A percentile compares a stretch with the other conserved stretches of the same genome.
Evolutionary conservation across 2,888 invertebrate species (phyloP).

Genomic region (Imbricaverruca yamaguchii): DNA sequence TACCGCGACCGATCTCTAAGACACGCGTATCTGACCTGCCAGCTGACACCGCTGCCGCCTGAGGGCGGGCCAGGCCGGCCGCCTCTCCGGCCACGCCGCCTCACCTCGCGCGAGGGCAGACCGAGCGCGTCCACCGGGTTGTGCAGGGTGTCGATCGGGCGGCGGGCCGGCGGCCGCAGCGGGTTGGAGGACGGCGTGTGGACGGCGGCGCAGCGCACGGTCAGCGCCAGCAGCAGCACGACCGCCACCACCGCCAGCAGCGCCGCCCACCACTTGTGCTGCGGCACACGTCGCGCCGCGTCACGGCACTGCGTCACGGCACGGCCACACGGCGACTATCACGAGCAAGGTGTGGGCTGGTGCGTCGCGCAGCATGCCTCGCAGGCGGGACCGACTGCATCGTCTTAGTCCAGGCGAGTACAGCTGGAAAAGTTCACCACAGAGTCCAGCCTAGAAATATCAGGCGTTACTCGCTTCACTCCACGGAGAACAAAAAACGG

Average conservation of each 20-base stretch:
- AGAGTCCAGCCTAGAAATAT: too few species aligned
- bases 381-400: too few species aligned
- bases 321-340: slow-evolving; percentile 34
- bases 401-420: too few species aligned
- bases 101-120: neutral
- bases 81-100: neutral
- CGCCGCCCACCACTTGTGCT: slow-evolving; percentile 92
- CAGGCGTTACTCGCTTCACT: too few species aligned
- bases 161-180: slow-evolving; percentile 87
- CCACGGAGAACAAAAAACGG: too few species aligned
- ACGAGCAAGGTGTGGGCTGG: slow-evolving; percentile 30
- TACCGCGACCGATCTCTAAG: too few species aligned
- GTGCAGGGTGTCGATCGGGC: slow-evolving; percentile 82
- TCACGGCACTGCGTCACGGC: neutral
- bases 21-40: too few species aligned
- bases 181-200: slow-evolving; percentile 99
- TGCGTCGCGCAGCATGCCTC: too few species aligned
- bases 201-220: slow-evolving; percentile 98
- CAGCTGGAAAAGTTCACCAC: too few species aligned
- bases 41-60: too few species aligned
- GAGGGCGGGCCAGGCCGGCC: too few species aligned
- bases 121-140: slow-evolving; percentile 79
- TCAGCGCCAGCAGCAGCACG: slow-evolving; percentile 91
- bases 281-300: neutral
- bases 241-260: slow-evolving; percentile 83